These are phyloP conservation scores for Brachionus rotundiformis DNA, from an alignment of 1,140 invertebrate genomes.

Conservation along the genomic window DNA sequence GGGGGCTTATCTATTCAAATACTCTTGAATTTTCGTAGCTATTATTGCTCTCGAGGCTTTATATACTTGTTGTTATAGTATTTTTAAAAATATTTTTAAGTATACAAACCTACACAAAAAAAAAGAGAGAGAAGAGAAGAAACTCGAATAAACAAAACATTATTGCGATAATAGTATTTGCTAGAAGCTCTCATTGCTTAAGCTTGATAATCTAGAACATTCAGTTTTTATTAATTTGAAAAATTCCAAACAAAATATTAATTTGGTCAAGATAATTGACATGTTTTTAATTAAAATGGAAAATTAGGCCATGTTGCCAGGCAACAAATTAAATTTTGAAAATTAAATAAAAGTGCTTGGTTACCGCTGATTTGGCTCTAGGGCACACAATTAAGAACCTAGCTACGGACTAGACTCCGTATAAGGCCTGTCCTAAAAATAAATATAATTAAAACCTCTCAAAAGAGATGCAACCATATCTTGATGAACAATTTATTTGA, in stretches of 20 bases:
- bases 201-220: conserved; percentile 29
- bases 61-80: conserved; percentile 49
- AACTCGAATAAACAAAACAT: conserved; percentile 38
- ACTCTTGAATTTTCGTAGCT: conserved; percentile 20
- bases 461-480: not conserved
- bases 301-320: not conserved
- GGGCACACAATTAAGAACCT: not conserved
- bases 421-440: not conserved
- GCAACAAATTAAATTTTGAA: not conserved
- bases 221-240: not conserved
- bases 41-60: conserved; percentile 2
- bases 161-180: not conserved
- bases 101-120: conserved; percentile 35
- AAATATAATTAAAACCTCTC: not conserved
- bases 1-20: conserved; percentile 12
- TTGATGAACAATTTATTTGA: not conserved
- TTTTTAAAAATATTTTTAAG: conserved; percentile 27
- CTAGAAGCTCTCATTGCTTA: not conserved
- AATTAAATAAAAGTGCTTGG: not conserved
- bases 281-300: not conserved
- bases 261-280: not conserved
- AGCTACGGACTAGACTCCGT: not conserved
- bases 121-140: conserved; percentile 5
- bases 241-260: not conserved
- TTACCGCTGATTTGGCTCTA: not conserved